A percentile compares a stretch with the other conserved stretches of the same genome.
phyloP scores from a whole-genome alignment of 2,888 invertebrate species.

The Cantharis lateralis region DNA sequence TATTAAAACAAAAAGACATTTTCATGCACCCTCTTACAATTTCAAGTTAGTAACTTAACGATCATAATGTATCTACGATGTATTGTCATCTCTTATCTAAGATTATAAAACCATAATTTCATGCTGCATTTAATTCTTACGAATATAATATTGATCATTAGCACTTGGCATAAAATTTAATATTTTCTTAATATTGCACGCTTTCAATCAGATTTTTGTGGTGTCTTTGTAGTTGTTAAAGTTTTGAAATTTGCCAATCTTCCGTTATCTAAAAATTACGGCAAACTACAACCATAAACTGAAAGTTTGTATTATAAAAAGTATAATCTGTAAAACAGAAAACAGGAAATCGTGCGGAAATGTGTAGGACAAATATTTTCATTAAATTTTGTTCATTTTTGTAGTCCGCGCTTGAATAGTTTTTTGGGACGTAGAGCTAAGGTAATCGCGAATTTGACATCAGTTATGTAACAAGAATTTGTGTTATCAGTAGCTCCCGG shows the following conservation, averaged over 20 bases:
- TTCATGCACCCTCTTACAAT: neutral
- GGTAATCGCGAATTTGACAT: constrained; percentile 18
- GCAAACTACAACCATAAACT: neutral
- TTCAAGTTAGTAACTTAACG: neutral
- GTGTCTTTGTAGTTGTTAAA: neutral
- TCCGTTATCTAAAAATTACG: neutral
- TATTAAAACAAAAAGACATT: neutral
- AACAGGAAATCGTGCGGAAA: constrained; percentile 8
- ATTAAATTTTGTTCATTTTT: constrained; percentile 20
- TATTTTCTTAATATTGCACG: neutral
- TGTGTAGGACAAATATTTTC: constrained; percentile 17
- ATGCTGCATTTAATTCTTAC: neutral
- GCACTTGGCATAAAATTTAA: too few relatives aligned
- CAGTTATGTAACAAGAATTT: constrained; percentile 28
- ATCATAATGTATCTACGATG: neutral
- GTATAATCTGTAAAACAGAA: neutral
- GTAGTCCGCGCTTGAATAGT: constrained; percentile 19
- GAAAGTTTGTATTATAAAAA: neutral
- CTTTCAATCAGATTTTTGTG: too few relatives aligned
- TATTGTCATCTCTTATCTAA: neutral
- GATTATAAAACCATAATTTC: neutral
- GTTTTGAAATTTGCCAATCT: neutral
- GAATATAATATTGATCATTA: neutral
- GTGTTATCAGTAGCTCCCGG: constrained; percentile 24
- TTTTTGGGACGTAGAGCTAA: constrained; percentile 15